Evolutionary conservation across 2,797 vertebrate species (phyloP).

Genomic region (Melanotaenia trifasciata): DNA sequence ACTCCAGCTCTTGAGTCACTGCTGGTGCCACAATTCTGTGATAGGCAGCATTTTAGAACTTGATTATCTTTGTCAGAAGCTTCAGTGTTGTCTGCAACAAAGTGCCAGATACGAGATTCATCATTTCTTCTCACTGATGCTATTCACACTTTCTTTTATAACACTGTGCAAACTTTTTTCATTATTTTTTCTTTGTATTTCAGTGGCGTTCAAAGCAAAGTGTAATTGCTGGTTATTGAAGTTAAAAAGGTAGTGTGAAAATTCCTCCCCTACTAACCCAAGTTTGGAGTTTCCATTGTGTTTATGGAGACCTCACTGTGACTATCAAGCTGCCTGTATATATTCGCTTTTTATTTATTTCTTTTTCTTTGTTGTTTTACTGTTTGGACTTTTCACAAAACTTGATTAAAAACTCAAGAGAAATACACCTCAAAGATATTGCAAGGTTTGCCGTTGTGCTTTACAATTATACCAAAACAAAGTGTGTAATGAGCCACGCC

Average conservation of each 20-base stretch:
- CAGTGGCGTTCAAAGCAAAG: not conserved
- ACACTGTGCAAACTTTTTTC: not conserved
- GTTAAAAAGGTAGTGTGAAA: not conserved
- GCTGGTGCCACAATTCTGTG: slow-evolving; percentile 52
- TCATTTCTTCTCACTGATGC: slow-evolving; percentile 9
- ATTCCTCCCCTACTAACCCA: not conserved
- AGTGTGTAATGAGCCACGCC: no score
- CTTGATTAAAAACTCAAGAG: not conserved
- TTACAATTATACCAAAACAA: no score
- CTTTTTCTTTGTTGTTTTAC: not conserved
- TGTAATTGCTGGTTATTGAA: not conserved
- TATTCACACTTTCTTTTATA: not conserved
- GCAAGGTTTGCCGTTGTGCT: no score
- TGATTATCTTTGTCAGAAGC: slow-evolving; percentile 61
- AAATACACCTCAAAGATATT: not conserved
- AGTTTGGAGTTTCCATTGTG: not conserved
- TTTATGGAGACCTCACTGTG: not conserved
- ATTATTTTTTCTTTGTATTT: not conserved
- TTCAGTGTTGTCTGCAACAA: slow-evolving; percentile 37
- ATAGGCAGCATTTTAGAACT: slow-evolving; percentile 60
- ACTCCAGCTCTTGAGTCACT: slow-evolving; percentile 55
- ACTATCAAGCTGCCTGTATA: not conserved
- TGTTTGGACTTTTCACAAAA: slow-evolving; percentile 1
- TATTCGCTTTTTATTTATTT: not conserved
- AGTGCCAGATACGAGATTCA: slow-evolving; percentile 19